Base-by-base conservation (phyloP, 1,140 invertebrate species). In the Ectropis grisescens region DNA sequence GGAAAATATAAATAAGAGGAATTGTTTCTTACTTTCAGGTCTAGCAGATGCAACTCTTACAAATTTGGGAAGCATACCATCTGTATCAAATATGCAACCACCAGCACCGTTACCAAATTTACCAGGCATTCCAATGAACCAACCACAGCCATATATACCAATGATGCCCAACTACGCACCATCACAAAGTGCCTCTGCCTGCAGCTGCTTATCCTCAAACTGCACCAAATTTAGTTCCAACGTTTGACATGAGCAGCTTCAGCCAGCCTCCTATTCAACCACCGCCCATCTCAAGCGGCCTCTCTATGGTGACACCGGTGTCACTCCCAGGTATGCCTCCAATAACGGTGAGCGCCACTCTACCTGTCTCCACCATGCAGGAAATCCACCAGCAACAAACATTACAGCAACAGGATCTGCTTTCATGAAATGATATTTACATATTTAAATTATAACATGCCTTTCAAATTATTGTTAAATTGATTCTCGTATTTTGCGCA, bases 261-360 rank as follows among this genome's bases (percentile, higher is more conserved):
- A 41, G 50, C 38, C 40, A 58, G 38, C 27, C 61, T 1, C 56
- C 62, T 1, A 60, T 80, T 13, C 66, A 60, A 41, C 58, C 54
- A 27, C 82, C 55, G 19, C 71, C 67, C 33, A 59, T 61, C 26
- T 59, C 58, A 38, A 69, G 47, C 41, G 84, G 67, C 29, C 44
- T 72, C 11, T 69, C 82, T 2, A 61, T 83, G 6, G 55, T 90
- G 13, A 91, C 89, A 1, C 90, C 91, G 0, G 87, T 93, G n/a
- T 86, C 86, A 19, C 70, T 93, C 38, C 91, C 90, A 11, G 91
- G 91, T 9, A 91, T 93, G 90, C 91, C 91, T 11, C 89, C 91
- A 2, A 90, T 93, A 39, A 93, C 90, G n/a, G 90, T 92, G 1
- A 91, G 89, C 60, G 88, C 90, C 11, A 88, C 89, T 16, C 57